Conservation (phyloP, 2,888 invertebrate species). For the Tenthredo distinguenda region DNA sequence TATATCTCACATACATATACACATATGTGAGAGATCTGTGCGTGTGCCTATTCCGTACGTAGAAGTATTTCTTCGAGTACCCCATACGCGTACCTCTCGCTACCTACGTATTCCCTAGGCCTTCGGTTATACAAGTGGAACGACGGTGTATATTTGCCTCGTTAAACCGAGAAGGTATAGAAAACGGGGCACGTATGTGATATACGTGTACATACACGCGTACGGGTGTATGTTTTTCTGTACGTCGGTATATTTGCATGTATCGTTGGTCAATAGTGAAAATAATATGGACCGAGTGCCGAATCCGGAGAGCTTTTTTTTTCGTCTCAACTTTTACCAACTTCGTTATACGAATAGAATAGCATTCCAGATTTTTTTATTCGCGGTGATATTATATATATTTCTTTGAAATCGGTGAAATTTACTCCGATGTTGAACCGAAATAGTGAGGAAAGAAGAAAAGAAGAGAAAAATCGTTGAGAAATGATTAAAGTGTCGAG, state of each 20-base stretch:
- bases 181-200: background rate
- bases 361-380: background rate
- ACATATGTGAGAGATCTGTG: background rate
- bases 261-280: slow-evolving; percentile 13
- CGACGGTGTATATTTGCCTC: slow-evolving; percentile 25
- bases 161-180: slow-evolving; percentile 13
- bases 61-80: background rate
- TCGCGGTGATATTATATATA: background rate
- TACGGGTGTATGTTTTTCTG: background rate
- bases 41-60: background rate
- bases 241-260: background rate
- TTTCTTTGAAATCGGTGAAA: background rate
- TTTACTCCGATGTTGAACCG: background rate
- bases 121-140: background rate
- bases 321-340: background rate
- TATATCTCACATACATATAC: background rate
- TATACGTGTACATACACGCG: too few species aligned
- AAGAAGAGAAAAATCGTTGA: background rate
- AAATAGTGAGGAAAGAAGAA: too few species aligned
- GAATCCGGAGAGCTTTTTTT: background rate
- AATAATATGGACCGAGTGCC: slow-evolving; percentile 2
- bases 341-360: background rate
- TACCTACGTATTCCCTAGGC: background rate
- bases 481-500: background rate
- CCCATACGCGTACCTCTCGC: background rate